Conservation (phyloP, 2,888 invertebrate genomes). For the Sussaba pulchella region DNA sequence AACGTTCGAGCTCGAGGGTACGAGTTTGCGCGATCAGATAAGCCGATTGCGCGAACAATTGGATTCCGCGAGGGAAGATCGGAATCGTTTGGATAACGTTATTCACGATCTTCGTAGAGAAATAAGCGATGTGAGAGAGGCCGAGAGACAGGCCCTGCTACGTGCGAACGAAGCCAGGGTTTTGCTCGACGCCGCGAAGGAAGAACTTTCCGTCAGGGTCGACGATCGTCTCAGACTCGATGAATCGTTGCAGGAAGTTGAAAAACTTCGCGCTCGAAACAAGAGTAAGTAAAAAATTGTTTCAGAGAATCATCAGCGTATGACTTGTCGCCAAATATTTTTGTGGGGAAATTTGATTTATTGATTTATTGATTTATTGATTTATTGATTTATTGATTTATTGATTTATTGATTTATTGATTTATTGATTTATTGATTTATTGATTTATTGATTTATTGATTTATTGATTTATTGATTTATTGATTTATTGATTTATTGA, state of each 20-base stretch:
- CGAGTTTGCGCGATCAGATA: constrained; percentile 88
- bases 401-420: no score
- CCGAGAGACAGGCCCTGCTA: constrained; percentile 85
- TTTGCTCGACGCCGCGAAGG: constrained; percentile 83
- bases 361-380: no score
- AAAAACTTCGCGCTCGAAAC: constrained; percentile 90
- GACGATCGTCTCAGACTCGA: constrained; percentile 91
- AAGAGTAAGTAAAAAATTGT: constrained; percentile 86
- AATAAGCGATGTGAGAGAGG: constrained; percentile 85
- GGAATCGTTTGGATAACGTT: constrained; percentile 86
- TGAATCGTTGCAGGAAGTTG: constrained; percentile 91
- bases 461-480: no score
- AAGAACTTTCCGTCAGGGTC: constrained; percentile 87
- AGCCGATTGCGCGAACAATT: constrained; percentile 87
- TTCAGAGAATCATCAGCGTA: no score
- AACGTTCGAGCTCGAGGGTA: constrained; percentile 89
- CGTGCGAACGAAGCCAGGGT: constrained; percentile 83
- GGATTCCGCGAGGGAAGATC: constrained; percentile 87
- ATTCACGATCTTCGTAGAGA: constrained; percentile 86
- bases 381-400: no score
- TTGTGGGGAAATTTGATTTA: no score
- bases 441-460: no score
- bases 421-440: no score
- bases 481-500: no score
- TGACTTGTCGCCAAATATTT: no score